Evolutionary conservation across 2,888 invertebrate genomes (phyloP).

Genomic region (Deladenus siricidicola): DNA sequence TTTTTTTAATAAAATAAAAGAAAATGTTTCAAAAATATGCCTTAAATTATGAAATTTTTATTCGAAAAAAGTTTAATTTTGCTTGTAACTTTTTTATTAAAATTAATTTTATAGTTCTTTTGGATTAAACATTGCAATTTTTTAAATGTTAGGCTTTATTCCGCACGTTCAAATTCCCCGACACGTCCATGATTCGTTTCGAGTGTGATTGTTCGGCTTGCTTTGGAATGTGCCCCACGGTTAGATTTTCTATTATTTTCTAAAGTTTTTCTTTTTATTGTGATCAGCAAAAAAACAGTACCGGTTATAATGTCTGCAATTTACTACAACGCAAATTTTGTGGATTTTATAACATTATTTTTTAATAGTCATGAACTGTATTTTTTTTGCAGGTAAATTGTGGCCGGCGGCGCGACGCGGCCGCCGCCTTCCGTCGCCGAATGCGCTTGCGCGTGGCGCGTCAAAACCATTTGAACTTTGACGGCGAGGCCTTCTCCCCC

Average conservation of each 20-base stretch:
- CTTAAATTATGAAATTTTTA: too few relatives aligned
- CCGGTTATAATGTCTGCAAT: not conserved
- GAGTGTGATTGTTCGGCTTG: slow-evolving; percentile 52
- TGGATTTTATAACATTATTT: too few relatives aligned
- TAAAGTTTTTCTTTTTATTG: too few relatives aligned
- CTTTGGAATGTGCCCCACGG: slow-evolving; percentile 37
- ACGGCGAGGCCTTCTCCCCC: not conserved
- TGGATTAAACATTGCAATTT: too few relatives aligned
- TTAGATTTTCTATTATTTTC: not conserved
- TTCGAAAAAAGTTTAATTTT: too few relatives aligned
- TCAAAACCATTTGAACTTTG: slow-evolving; percentile 1
- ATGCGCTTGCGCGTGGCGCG: slow-evolving; percentile 20
- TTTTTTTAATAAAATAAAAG: too few relatives aligned
- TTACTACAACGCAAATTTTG: too few relatives aligned
- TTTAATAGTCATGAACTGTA: too few relatives aligned
- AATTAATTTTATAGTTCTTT: too few relatives aligned
- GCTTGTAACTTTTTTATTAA: too few relatives aligned
- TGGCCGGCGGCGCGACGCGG: slow-evolving; percentile 11
- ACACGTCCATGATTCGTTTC: slow-evolving; percentile 51
- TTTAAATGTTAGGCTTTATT: slow-evolving; percentile 29
- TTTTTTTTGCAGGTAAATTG: slow-evolving; percentile 20
- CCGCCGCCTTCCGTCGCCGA: slow-evolving; percentile 8
- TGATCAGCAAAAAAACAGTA: too few relatives aligned
- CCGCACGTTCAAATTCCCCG: slow-evolving; percentile 54
- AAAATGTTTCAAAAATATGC: too few relatives aligned